Percentiles rank a stretch among this genome's conserved stretches.
Evolutionary conservation across 2,797 vertebrate species (phyloP).

Genomic region (Odontamblyopus lacepedii): DNA sequence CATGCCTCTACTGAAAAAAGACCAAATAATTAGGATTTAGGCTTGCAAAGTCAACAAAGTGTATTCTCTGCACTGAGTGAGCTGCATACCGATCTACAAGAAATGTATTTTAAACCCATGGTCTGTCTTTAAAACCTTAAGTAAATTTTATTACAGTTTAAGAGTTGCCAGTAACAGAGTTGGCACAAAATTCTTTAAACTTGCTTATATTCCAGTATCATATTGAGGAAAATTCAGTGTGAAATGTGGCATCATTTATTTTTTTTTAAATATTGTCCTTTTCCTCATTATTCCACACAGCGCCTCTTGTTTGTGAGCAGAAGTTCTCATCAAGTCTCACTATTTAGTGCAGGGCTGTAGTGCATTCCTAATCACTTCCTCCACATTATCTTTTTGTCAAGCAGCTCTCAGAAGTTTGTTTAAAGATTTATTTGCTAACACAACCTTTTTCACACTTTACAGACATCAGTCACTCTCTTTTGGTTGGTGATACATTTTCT

Average conservation of each 20-base stretch:
- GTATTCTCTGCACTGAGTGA: neutral
- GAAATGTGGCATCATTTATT: neutral
- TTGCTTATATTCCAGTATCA: neutral
- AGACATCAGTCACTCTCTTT: constrained; percentile 34
- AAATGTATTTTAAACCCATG: constrained; percentile 1
- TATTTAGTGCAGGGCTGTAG: constrained; percentile 27
- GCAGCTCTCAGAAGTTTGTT: constrained; percentile 54
- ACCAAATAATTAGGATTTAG: constrained; percentile 10
- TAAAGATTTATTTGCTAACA: constrained; percentile 48
- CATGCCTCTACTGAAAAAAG: neutral
- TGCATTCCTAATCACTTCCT: constrained; percentile 52
- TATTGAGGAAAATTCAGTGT: neutral
- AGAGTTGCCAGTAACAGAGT: neutral
- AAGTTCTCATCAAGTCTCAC: constrained; percentile 30
- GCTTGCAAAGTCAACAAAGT: constrained; percentile 4
- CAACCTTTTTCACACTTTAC: constrained; percentile 31
- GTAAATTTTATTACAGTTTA: neutral
- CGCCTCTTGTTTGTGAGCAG: constrained; percentile 22
- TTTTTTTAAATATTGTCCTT: neutral
- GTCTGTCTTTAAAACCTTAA: neutral
- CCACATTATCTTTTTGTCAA: constrained; percentile 60
- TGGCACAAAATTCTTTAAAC: neutral
- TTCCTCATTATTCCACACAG: neutral
- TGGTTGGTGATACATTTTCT: constrained; percentile 55
- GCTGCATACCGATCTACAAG: neutral